Conservation (phyloP, 2,797 vertebrate species). For the Manis javanica region DNA sequence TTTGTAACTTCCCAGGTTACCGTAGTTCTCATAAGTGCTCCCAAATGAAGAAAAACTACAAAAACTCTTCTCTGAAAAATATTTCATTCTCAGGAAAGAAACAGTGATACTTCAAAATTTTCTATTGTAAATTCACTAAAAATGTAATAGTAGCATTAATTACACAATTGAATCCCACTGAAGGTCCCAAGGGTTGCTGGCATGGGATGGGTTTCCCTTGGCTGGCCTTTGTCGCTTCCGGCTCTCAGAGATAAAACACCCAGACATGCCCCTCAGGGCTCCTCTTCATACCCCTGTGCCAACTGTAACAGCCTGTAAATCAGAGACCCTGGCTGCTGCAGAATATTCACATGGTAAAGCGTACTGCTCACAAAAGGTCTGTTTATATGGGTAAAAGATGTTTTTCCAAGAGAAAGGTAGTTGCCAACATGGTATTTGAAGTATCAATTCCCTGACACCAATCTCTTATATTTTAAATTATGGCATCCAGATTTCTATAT, state of each 20-base stretch:
- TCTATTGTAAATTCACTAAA: not conserved
- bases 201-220: constrained; percentile 16
- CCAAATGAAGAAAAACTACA: not conserved
- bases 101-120: constrained; percentile 37
- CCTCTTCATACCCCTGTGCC: not conserved
- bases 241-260: constrained; percentile 55
- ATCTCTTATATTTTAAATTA: not conserved
- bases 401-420: constrained; percentile 15
- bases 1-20: not conserved
- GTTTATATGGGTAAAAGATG: not conserved
- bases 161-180: not conserved
- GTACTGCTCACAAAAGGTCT: not conserved
- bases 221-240: constrained; percentile 21
- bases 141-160: constrained; percentile 1
- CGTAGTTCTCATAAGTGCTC: not conserved
- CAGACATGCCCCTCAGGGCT: not conserved
- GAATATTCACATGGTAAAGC: not conserved
- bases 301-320: constrained; percentile 45
- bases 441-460: not conserved
- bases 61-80: not conserved
- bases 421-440: constrained; percentile 39
- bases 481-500: not conserved
- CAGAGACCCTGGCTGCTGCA: constrained; percentile 29
- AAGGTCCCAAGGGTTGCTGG: not conserved
- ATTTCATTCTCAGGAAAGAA: constrained; percentile 33